Base-by-base conservation (phyloP, 2,797 vertebrate genomes). In the Rhinophrynus dorsalis region DNA sequence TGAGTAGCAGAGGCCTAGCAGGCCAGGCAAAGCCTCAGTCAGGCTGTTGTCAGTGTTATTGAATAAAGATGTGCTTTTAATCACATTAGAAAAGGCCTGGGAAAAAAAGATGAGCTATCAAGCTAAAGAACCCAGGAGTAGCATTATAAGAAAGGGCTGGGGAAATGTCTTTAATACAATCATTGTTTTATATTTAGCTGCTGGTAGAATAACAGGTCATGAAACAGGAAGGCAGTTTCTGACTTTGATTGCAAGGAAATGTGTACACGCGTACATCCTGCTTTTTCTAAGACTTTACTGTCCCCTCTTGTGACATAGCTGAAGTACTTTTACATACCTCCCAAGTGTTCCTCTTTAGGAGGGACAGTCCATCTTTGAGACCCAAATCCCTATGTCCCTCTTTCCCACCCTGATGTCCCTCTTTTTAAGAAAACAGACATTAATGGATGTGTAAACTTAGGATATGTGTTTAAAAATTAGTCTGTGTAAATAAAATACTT, bases 121-220 rank as follows among this genome's bases (percentile, higher is more conserved):
- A 52, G 61, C 33, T 54, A 73, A 60, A 60, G 55, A 73, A 47
- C 62, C 29, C 55, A 60, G 35, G 55, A 66, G 55, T 60, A 52
- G 62, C 62, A 66, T 60, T 66, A 73, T 60, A 60, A 67, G 56
- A 73, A 72, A 72, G 60, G 62, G 55, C 55, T 47, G 88, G 85
- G 82, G 86, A 89, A 86, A 68, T 77, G 82, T 85, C 80, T 81
- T 68, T 90, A 90, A 90, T 88, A 83, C 33, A 86, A 88, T 91
- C 86, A 89, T 84, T 80, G 77, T 74, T 77, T 74, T 79, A 80
- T 85, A 83, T 82, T 85, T 84, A 85, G 86, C 86, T 84, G 80
- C 83, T 84, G 84, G 85, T 33, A 2, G 77, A 76, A 74, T 72
- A 76, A 81, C 76, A 78, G 75, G 75, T 80, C 81, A 81, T 80